phyloP scores from a whole-genome alignment of 2,888 invertebrate species.

The Oegoconia quadripuncta region DNA sequence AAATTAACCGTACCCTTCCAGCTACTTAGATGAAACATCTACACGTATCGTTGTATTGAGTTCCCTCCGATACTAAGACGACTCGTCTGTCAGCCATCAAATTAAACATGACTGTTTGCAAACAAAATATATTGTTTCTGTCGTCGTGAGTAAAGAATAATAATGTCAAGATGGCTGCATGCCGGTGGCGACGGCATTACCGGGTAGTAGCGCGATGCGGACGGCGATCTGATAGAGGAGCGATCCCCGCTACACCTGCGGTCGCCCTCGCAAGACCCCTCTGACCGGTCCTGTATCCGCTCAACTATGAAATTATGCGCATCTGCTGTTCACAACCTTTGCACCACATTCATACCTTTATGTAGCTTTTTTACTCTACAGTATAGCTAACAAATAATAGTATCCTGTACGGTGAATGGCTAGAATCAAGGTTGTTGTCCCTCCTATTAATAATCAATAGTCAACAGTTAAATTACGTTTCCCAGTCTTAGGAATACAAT shows the following conservation, averaged over 20 bases:
- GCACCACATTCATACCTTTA: constrained; percentile 4
- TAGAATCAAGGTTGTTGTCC: neutral
- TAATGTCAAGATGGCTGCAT: neutral
- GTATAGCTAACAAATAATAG: neutral
- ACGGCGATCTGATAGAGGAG: no score
- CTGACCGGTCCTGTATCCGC: constrained; percentile 60
- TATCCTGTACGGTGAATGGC: neutral
- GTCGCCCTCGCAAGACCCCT: constrained; percentile 53
- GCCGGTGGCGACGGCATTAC: no score
- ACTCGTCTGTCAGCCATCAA: no score
- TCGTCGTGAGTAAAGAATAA: neutral
- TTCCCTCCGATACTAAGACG: no score
- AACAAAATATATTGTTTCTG: no score
- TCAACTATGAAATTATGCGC: constrained; percentile 71
- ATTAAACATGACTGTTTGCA: no score
- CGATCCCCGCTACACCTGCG: constrained; percentile 48
- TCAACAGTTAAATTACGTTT: no score
- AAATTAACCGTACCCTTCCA: no score
- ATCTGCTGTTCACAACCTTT: constrained; percentile 46
- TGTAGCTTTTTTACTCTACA: neutral
- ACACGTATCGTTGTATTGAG: no score
- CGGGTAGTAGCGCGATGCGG: neutral
- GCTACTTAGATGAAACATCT: no score
- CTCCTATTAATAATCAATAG: no score
- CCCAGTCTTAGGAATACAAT: no score